Percentiles rank a stretch among this genome's conserved stretches.
phyloP scores from a whole-genome alignment of 2,888 invertebrate species.

The Gisinianus flammeolus region DNA sequence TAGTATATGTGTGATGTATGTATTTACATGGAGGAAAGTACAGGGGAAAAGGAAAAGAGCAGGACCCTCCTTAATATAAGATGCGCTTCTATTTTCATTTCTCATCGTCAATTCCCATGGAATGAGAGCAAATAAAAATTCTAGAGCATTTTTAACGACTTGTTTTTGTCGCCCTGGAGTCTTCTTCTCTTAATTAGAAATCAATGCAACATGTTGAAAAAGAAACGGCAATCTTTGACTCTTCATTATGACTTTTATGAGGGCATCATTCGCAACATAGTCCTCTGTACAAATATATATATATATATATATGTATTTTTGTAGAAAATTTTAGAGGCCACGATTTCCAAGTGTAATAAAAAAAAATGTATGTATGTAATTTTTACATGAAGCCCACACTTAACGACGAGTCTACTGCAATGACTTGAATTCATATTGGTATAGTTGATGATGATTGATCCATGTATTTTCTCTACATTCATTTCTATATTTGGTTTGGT shows the following conservation, averaged over 20 bases:
- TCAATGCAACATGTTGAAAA: slow-evolving; percentile 17
- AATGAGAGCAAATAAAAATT: slow-evolving; percentile 8
- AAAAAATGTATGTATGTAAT: background rate
- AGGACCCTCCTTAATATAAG: slow-evolving; percentile 31
- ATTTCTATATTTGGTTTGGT: too few relatives aligned
- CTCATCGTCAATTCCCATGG: background rate
- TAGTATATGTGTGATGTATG: too few relatives aligned
- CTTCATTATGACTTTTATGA: slow-evolving; percentile 21
- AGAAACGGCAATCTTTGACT: background rate
- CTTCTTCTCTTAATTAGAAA: slow-evolving; percentile 30
- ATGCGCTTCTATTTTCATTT: background rate
- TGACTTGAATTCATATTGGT: too few relatives aligned
- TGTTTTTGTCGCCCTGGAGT: slow-evolving; percentile 14
- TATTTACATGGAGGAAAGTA: background rate
- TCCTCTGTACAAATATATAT: too few relatives aligned
- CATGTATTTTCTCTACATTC: too few relatives aligned
- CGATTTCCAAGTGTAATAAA: background rate
- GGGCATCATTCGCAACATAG: too few relatives aligned
- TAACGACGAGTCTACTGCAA: too few relatives aligned
- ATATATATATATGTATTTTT: background rate
- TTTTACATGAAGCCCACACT: too few relatives aligned
- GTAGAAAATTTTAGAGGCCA: background rate
- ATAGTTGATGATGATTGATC: too few relatives aligned
- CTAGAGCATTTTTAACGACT: slow-evolving; percentile 25
- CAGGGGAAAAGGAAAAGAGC: background rate